Percentiles rank a stretch among this genome's conserved stretches.
phyloP scores from a whole-genome alignment of 1,140 invertebrate genomes.

The Heliconius congener region DNA sequence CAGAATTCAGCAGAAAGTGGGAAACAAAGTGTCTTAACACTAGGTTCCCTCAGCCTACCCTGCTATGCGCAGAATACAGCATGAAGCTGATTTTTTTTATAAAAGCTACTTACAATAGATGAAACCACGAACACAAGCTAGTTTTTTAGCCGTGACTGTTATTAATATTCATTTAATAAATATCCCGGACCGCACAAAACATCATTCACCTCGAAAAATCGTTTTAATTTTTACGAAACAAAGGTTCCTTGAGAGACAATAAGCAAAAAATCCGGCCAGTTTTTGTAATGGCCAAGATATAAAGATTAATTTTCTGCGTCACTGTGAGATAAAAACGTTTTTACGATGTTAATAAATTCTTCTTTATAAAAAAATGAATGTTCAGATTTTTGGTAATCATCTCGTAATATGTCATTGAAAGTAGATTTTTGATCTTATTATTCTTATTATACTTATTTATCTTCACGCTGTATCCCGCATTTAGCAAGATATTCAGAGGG shows the following conservation, averaged over 20 bases:
- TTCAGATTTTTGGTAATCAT: not conserved
- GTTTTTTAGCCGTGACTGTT: not conserved
- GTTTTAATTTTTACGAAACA: constrained; percentile 24
- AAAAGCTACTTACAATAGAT: no score
- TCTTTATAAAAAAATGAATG: not conserved
- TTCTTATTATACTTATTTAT: no score
- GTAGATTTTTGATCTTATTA: no score
- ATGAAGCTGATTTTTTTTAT: no score
- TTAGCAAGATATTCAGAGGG: no score
- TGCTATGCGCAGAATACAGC: no score
- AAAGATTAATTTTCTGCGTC: constrained; percentile 28
- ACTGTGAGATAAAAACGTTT: constrained; percentile 20
- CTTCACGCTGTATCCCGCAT: no score
- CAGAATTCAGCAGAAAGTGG: no score
- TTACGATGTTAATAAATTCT: constrained; percentile 24
- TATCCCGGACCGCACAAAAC: not conserved
- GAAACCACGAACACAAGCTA: no score
- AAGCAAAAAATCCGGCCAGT: constrained; percentile 20
- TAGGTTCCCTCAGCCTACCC: no score
- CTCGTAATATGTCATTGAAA: no score
- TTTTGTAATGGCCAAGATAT: constrained; percentile 20
- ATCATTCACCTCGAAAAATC: constrained; percentile 2
- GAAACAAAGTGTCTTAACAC: no score
- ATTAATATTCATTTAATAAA: constrained; percentile 8
- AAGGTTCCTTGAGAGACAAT: constrained; percentile 27